Evolutionary conservation across 2,888 invertebrate species (phyloP).

Genomic region (Pristionchus mayeri): DNA sequence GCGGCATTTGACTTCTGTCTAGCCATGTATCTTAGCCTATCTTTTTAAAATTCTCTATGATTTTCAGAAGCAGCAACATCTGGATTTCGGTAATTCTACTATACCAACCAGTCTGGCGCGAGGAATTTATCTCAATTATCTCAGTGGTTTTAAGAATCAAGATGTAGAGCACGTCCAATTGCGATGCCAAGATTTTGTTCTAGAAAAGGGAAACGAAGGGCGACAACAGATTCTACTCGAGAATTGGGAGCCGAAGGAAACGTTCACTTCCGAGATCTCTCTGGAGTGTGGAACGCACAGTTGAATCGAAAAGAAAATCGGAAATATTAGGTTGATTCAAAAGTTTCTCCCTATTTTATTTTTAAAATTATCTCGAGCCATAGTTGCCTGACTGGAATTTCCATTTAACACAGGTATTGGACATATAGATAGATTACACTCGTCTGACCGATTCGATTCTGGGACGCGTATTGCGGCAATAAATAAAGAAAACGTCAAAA

Average conservation of each 20-base stretch:
- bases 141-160: background rate
- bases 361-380: too few species aligned
- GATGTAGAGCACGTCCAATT: too few species aligned
- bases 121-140: background rate
- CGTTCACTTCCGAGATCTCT: background rate
- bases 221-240: background rate
- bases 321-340: too few species aligned
- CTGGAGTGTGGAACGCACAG: background rate
- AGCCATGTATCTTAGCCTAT: background rate
- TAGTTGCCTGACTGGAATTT: too few species aligned
- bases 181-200: too few species aligned
- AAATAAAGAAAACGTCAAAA: too few species aligned
- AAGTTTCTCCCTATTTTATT: too few species aligned
- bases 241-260: background rate
- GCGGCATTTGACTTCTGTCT: background rate
- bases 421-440: too few species aligned
- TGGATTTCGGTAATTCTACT: background rate
- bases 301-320: background rate
- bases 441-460: too few species aligned
- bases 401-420: too few species aligned
- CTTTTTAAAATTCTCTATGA: background rate
- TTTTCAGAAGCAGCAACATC: background rate
- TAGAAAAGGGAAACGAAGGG: background rate
- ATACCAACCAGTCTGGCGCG: background rate
- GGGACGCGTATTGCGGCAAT: too few species aligned